A percentile compares a stretch with the other conserved stretches of the same genome.
These are phyloP conservation scores for Limenitis camilla DNA, from an alignment of 2,888 invertebrate species.

Conservation along the genomic window DNA sequence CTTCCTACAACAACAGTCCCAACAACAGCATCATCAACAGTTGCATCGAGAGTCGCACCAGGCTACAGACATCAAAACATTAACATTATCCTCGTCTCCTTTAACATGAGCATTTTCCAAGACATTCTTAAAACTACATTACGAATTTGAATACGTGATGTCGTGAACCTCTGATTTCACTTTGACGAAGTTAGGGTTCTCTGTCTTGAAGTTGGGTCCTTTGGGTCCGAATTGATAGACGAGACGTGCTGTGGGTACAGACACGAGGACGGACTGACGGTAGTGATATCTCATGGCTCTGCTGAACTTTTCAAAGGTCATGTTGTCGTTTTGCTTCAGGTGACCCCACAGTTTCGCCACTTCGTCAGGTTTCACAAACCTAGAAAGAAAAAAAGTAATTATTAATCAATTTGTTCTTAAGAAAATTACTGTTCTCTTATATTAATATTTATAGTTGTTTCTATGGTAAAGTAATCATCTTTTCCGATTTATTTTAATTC, in stretches of 20 bases:
- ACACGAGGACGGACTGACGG: slow-evolving; percentile 81
- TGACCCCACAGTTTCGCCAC: slow-evolving; percentile 92
- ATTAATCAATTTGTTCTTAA: background rate
- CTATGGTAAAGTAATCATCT: slow-evolving; percentile 25
- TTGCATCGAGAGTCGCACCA: slow-evolving; percentile 22
- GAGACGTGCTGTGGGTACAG: slow-evolving; percentile 83
- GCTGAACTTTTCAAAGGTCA: slow-evolving; percentile 95
- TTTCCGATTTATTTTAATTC: slow-evolving; percentile 29
- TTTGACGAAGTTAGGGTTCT: slow-evolving; percentile 72
- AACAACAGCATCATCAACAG: background rate
- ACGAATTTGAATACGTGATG: slow-evolving; percentile 40
- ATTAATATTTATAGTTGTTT: slow-evolving; percentile 11
- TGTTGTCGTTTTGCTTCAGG: slow-evolving; percentile 87
- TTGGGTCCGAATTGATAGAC: slow-evolving; percentile 89
- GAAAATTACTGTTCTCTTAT: background rate
- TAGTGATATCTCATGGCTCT: slow-evolving; percentile 93
- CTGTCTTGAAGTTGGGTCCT: slow-evolving; percentile 84
- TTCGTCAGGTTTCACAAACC: slow-evolving; percentile 89
- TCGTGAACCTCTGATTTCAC: slow-evolving; percentile 55
- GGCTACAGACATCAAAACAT: slow-evolving; percentile 25
- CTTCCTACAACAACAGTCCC: background rate
- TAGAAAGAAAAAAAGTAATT: slow-evolving; percentile 37
- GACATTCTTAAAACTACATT: slow-evolving; percentile 36
- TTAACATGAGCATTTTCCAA: slow-evolving; percentile 28
- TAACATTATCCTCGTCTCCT: slow-evolving; percentile 25